Evolutionary conservation across 2,113 vertebrate species (phyloP), one percentile per base, ranked within the genome.

Genomic region (Amphiprion percula): DNA sequence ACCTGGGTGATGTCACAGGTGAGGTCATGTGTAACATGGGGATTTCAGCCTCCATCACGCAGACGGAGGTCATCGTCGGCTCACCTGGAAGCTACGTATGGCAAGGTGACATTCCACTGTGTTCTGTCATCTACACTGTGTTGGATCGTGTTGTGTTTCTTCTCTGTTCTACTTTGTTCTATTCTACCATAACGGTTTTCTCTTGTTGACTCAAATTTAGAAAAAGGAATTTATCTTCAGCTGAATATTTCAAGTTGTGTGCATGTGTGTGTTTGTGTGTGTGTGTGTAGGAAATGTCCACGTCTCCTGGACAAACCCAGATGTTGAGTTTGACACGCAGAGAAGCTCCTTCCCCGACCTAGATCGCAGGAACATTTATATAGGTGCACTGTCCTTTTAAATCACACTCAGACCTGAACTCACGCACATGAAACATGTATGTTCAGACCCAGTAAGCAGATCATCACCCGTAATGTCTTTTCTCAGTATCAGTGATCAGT

Each of bases 1-100:
- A 96, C 80, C 92, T 93, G 75, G 91, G 86, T 0, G 94, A 96
- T 82, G 67, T 94, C 10, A 86, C 83, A 0, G 50, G 60, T 19
- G 96, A 96, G 0, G 96, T 95, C 87, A 97, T 98, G 97, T 99
- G 97, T 77, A 96, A 95, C 85, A 90, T 96, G 93, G 98, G 98
- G 49, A 94, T 97, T 72, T 97, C 97, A 0, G 95, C 95, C 0
- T 92, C 93, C 83, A 96, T 98, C 88, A 92, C 94, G 0, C 62
- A 93, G 74, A 94, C 86, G 19, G 93, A 95, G 0, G 76, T 96
- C 71, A 95, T 96, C 14, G 93, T 96, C 0, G 97, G 97, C 0
- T 96, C 97, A 0, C 97, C 97, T 0, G 97, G 97, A 0, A 97
- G 96, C 87, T 97, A 91, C 67, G 95, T 96, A 64, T 99, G 97